Percentiles rank a stretch among this genome's conserved stretches.
Conservation (phyloP, 2,797 vertebrate species). For the Discoglossus pictus region DNA sequence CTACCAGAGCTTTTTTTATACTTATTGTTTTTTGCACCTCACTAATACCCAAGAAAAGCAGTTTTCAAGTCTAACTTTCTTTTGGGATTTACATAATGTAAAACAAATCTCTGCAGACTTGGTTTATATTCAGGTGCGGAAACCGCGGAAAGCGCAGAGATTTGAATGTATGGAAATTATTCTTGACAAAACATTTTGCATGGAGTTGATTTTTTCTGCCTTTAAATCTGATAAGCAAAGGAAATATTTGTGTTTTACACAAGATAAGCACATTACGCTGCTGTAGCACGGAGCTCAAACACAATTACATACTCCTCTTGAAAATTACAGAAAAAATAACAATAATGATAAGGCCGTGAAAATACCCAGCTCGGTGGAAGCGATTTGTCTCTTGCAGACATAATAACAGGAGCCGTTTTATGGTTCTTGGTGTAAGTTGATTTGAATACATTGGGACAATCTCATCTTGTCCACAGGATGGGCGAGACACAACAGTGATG, state of each 20-base stretch:
- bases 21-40: too few relatives aligned
- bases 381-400: not conserved
- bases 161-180: conserved; percentile 26
- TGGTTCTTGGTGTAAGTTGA: not conserved
- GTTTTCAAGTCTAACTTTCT: too few relatives aligned
- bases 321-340: not conserved
- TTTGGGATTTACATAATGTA: too few relatives aligned
- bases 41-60: too few relatives aligned
- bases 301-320: conserved; percentile 10
- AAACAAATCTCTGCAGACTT: not conserved
- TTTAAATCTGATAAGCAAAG: conserved; percentile 5
- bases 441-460: not conserved
- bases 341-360: conserved; percentile 14
- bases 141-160: not conserved
- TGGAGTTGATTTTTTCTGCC: not conserved
- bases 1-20: too few relatives aligned
- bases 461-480: not conserved
- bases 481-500: not conserved
- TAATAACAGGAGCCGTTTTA: not conserved
- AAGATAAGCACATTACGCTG: conserved; percentile 20
- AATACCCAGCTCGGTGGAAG: not conserved
- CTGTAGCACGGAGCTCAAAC: conserved; percentile 10
- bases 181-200: conserved; percentile 18
- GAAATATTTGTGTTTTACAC: conserved; percentile 23
- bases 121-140: not conserved